These are phyloP conservation scores for Xiphydria camelus DNA, from an alignment of 2,888 invertebrate species.

Conservation along the genomic window DNA sequence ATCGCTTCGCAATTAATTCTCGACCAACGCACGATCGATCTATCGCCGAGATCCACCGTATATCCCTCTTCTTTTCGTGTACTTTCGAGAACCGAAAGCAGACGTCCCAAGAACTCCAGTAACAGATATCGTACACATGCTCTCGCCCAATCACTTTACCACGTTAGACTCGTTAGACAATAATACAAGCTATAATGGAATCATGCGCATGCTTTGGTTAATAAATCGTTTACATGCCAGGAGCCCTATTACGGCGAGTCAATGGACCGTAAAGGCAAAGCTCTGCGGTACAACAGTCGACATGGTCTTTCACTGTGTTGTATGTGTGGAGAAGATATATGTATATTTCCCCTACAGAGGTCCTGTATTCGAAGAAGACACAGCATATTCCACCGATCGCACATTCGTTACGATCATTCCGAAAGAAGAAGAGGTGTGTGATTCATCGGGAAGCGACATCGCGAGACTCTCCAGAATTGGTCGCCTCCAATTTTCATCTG, in stretches of 20 bases:
- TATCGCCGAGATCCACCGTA: too few species aligned
- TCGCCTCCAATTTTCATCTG: constrained; percentile 33
- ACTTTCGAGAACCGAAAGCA: too few species aligned
- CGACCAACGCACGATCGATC: too few species aligned
- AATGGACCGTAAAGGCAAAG: constrained; percentile 21
- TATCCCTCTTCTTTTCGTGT: too few species aligned
- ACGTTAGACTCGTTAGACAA: constrained; percentile 19
- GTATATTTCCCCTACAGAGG: too few species aligned
- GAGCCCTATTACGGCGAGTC: constrained; percentile 33
- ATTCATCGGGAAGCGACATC: constrained; percentile 17
- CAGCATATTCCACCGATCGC: constrained; percentile 14
- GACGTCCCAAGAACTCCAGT: too few species aligned
- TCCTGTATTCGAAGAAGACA: constrained; percentile 11
- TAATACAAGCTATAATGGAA: constrained; percentile 20
- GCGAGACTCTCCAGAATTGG: constrained; percentile 39
- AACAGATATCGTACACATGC: too few species aligned
- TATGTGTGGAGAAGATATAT: neutral
- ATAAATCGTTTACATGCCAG: constrained; percentile 33
- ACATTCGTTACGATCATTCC: constrained; percentile 14
- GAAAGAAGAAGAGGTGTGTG: neutral
- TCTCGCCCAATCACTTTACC: too few species aligned
- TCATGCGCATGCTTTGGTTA: constrained; percentile 29
- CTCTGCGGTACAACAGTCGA: constrained; percentile 10
- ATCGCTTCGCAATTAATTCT: too few species aligned
- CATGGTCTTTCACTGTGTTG: too few species aligned